phyloP scores from a whole-genome alignment of 2,113 vertebrate species.

The Strix aluco region DNA sequence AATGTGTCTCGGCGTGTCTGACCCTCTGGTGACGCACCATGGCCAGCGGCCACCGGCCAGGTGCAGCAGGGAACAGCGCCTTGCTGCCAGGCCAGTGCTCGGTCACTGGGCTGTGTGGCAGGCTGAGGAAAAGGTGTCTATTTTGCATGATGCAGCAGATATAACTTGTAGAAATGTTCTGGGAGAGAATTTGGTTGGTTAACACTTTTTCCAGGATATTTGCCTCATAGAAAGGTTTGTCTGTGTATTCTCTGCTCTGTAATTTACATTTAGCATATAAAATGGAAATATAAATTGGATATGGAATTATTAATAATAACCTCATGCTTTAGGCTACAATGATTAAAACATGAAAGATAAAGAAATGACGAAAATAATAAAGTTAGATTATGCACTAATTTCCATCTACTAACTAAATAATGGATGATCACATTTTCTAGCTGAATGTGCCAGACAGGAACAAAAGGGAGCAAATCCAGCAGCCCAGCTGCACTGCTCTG shows the following conservation, averaged over 20 bases:
- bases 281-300: neutral
- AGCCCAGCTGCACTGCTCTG: neutral
- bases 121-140: too few relatives aligned
- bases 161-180: neutral
- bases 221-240: neutral
- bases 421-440: neutral
- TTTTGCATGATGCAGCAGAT: neutral
- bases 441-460: neutral
- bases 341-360: neutral
- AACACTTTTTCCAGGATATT: neutral
- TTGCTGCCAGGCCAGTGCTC: neutral
- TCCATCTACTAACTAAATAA: neutral
- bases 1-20: neutral
- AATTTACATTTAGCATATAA: neutral
- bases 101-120: accelerated
- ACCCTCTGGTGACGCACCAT: accelerated
- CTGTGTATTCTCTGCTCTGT: neutral
- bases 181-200: neutral
- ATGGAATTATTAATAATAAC: neutral
- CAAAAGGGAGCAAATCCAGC: neutral
- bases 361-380: neutral
- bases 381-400: neutral
- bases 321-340: neutral
- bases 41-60: neutral
- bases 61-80: accelerated